Base-by-base conservation (phyloP, 2,113 vertebrate genomes). In the Nansenia antarctica region DNA sequence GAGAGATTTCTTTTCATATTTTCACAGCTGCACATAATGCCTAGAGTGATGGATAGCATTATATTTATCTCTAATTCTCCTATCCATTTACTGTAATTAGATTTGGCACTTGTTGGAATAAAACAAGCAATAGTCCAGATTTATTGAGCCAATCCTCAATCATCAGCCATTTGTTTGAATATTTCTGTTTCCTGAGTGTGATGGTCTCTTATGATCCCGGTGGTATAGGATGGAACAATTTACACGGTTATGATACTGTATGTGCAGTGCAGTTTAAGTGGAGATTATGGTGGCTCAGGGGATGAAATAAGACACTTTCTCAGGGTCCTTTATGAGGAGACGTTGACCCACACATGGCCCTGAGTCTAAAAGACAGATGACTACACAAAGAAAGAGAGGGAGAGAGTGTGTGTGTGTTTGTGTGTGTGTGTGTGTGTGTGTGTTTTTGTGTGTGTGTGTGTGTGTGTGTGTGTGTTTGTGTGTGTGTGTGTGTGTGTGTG, bases 241-340 rank as follows among this genome's bases (percentile, higher is more conserved):
- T 12, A 49, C 15, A 7, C n/a, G 5, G 18, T 9, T 49, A n/a
- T 18, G 3, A n/a, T n/a, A n/a, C 45, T 47, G 45, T 47, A n/a
- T 47, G 45, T 47, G 45, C 11, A 11, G 5, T n/a, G 45, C 45
- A 5, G 45, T 47, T 47, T 7, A 47, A n/a, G 45, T 60, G 26
- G 1, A n/a, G 30, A 59, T 9, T 12, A 34, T 62, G 61, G 45
- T 3, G 27, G 27, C 73, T 71, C 32, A 12, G 35, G 52, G 82
- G 54, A 7, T 78, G 76, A 80, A 78, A 79, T 61, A 65, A 77
- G 24, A 47, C 62, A 58, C 53, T 87, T 85, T 81, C 74, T 79
- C 79, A 73, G 64, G 73, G 62, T 80, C 65, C 80, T 55, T 62
- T 62, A 72, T 63, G 74, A 73, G 62, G 77, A 15, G 63, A 58